Percentiles rank a stretch among this genome's conserved stretches.
phyloP scores from a whole-genome alignment of 2,113 vertebrate species.

The Ictidomys tridecemlineatus region DNA sequence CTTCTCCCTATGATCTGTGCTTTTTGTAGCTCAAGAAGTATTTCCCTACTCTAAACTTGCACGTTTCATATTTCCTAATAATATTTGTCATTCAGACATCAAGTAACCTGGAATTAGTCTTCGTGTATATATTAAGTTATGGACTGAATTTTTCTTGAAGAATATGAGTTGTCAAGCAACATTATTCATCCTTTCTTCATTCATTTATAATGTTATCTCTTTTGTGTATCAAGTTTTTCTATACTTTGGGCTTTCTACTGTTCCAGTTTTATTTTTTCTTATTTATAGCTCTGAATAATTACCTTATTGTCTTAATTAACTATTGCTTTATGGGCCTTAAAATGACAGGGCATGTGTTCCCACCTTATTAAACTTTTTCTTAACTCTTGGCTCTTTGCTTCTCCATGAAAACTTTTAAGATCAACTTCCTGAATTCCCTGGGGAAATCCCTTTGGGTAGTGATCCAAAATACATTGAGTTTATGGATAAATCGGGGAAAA shows the following conservation, averaged over 20 bases:
- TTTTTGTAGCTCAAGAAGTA: constrained; percentile 6
- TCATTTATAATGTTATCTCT: background rate
- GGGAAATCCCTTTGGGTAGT: background rate
- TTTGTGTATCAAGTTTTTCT: background rate
- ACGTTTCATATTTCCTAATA: background rate
- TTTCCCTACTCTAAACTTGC: background rate
- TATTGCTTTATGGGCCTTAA: background rate
- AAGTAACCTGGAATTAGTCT: background rate
- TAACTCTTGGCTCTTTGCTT: constrained; percentile 1
- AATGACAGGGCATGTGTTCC: background rate
- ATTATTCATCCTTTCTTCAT: background rate
- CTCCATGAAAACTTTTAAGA: background rate
- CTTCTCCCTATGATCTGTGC: background rate
- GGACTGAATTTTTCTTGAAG: background rate
- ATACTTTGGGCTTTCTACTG: background rate
- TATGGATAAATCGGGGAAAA: background rate
- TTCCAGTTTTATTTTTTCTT: background rate
- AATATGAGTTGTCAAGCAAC: background rate
- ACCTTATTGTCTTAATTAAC: background rate
- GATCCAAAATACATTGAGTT: background rate
- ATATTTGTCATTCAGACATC: background rate
- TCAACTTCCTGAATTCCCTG: background rate
- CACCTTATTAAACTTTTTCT: background rate
- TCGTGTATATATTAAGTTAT: background rate
- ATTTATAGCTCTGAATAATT: background rate